Conservation (phyloP, 2,888 invertebrate genomes). For the Pandemis cinnamomeana region DNA sequence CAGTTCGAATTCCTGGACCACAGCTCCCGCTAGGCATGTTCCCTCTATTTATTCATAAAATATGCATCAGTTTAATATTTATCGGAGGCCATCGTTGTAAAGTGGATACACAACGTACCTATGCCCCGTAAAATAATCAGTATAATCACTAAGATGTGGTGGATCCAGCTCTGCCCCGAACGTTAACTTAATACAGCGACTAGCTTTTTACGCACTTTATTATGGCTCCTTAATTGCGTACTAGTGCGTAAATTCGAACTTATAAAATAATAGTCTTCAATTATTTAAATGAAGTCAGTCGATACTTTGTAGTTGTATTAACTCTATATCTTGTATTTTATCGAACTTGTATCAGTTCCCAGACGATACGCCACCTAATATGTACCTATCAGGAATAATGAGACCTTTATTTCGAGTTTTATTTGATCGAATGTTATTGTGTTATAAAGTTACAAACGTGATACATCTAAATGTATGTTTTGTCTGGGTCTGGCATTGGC, state of each 20-base stretch:
- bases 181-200: neutral
- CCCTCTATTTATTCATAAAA: slow-evolving; percentile 19
- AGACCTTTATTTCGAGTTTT: slow-evolving; percentile 1
- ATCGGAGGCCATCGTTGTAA: slow-evolving; percentile 18
- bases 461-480: no score
- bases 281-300: slow-evolving; percentile 13
- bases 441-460: no score
- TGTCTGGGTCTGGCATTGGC: no score
- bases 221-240: slow-evolving; percentile 9
- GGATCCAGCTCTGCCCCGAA: slow-evolving; percentile 1
- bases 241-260: neutral
- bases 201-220: slow-evolving; percentile 25
- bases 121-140: slow-evolving; percentile 17
- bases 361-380: no score
- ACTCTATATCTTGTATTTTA: neutral
- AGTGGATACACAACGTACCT: slow-evolving; percentile 20
- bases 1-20: neutral
- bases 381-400: neutral
- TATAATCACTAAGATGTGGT: slow-evolving; percentile 7
- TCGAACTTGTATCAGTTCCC: neutral
- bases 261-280: slow-evolving; percentile 14
- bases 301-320: slow-evolving; percentile 2
- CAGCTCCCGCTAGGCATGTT: neutral
- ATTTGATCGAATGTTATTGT: no score
- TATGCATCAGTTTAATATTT: slow-evolving; percentile 25